phyloP scores from a whole-genome alignment of 2,113 vertebrate species.

The Candoia aspera region DNA sequence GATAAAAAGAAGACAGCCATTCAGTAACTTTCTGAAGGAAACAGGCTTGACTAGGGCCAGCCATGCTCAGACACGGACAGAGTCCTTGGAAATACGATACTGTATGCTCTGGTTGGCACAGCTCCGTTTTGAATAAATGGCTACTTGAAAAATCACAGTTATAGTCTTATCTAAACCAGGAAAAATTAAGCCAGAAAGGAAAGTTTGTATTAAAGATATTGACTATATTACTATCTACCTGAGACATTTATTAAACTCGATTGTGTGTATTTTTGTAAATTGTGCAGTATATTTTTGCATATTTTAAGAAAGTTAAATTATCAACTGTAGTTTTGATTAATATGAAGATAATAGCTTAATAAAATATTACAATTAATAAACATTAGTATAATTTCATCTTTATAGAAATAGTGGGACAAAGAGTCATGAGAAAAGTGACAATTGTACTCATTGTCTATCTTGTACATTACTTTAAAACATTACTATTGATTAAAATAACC shows the following conservation, averaged over 20 bases:
- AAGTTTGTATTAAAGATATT: neutral
- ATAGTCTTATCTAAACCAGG: neutral
- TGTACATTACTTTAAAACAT: constrained; percentile 79
- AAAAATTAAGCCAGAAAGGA: neutral
- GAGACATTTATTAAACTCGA: neutral
- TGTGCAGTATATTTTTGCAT: constrained; percentile 7
- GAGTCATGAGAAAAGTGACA: constrained; percentile 54
- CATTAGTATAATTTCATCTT: constrained; percentile 55
- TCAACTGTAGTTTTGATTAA: constrained; percentile 7
- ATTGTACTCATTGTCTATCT: constrained; percentile 78
- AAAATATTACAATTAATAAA: neutral
- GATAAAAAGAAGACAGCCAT: neutral
- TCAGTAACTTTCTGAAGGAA: neutral
- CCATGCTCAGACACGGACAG: neutral
- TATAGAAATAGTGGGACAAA: constrained; percentile 39
- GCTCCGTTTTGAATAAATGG: neutral
- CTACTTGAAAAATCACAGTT: neutral
- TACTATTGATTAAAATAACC: constrained; percentile 97
- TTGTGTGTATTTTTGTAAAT: neutral
- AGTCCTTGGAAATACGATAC: neutral
- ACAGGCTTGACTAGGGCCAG: neutral
- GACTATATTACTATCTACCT: neutral
- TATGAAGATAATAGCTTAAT: constrained; percentile 6
- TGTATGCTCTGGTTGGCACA: neutral
- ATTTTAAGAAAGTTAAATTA: constrained; percentile 18